These are phyloP conservation scores for Pelobates fuscus DNA, from an alignment of 2,113 vertebrate genomes.

Conservation along the genomic window DNA sequence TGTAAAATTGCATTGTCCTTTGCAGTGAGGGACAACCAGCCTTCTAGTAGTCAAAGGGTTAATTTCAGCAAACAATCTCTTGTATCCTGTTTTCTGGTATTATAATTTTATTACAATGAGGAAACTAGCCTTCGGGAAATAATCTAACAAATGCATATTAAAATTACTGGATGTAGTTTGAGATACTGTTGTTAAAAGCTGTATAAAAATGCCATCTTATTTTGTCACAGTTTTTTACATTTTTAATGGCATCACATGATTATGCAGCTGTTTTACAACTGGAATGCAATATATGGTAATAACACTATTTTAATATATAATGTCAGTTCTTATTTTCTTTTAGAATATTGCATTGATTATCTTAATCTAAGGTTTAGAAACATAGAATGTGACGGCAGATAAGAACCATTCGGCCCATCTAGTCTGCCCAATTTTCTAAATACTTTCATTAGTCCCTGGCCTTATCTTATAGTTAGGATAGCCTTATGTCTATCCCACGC, in stretches of 20 bases:
- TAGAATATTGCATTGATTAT: too few species aligned
- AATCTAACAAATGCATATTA: constrained; percentile 12
- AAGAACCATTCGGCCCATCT: too few species aligned
- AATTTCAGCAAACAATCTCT: neutral
- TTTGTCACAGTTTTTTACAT: neutral
- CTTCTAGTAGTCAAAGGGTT: neutral
- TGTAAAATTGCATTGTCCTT: too few species aligned
- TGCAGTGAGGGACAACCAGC: neutral
- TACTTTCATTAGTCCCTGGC: too few species aligned
- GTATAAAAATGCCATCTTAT: neutral
- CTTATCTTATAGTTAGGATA: too few species aligned
- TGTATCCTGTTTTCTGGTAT: neutral
- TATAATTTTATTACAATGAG: constrained; percentile 10
- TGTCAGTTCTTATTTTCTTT: too few species aligned
- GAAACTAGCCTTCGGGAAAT: constrained; percentile 1
- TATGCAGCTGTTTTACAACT: neutral
- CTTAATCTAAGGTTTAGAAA: too few species aligned
- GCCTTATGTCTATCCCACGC: too few species aligned
- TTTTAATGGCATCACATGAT: neutral
- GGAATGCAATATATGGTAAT: neutral
- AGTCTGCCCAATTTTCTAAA: too few species aligned
- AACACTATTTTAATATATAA: too few species aligned
- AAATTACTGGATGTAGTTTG: constrained; percentile 13
- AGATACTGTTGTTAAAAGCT: constrained; percentile 25
- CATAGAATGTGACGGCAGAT: too few species aligned